Percentiles rank a stretch among this genome's conserved stretches.
phyloP scores from a whole-genome alignment of 2,113 vertebrate species.

The Apteryx mantelli region DNA sequence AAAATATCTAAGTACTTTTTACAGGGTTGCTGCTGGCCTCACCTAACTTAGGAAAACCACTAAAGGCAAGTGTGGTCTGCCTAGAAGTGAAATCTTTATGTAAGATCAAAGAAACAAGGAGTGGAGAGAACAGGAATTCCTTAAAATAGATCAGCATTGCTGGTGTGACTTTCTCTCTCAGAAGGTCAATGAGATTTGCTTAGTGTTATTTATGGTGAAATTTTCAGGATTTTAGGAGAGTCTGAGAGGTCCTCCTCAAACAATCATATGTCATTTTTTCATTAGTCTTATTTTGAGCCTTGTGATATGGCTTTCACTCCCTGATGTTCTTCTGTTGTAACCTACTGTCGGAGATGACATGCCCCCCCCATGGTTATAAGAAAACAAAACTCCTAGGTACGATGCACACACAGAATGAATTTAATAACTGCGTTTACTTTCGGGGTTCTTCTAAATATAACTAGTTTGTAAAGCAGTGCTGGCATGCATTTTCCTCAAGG shows the following conservation, averaged over 20 bases:
- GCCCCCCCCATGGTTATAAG: background rate
- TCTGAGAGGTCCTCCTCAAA: background rate
- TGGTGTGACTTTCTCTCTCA: background rate
- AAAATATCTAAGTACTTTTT: background rate
- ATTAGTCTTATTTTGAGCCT: background rate
- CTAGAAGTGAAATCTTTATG: background rate
- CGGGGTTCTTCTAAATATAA: background rate
- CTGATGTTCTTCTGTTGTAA: background rate
- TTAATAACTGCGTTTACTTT: background rate
- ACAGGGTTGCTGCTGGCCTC: background rate
- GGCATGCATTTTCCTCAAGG: background rate
- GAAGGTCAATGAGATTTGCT: background rate
- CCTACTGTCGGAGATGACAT: background rate
- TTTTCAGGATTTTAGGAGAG: background rate
- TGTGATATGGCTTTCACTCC: background rate
- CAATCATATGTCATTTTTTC: background rate
- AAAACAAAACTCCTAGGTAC: background rate
- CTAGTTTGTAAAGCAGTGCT: background rate
- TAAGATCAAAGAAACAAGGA: background rate
- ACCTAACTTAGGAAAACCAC: background rate
- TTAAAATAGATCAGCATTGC: background rate
- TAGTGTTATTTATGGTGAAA: background rate
- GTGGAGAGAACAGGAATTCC: background rate
- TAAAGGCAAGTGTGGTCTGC: background rate
- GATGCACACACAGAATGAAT: rapidly evolving